Evolutionary conservation across 2,113 vertebrate species (phyloP), one percentile per base, ranked within the genome.

Genomic region (Myotis davidii): DNA sequence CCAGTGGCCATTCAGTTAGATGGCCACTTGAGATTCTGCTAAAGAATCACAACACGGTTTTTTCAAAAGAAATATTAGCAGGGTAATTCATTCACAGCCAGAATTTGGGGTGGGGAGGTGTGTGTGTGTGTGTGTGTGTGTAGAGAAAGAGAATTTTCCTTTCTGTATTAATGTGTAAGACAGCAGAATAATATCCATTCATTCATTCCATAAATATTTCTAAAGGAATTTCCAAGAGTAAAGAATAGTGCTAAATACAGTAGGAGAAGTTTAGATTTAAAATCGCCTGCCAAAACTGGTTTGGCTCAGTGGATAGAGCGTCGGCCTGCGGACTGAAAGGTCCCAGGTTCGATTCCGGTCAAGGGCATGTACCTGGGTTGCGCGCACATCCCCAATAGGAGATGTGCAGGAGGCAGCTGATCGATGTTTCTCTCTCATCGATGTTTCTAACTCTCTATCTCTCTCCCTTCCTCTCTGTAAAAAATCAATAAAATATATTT

Each of bases 21-120:
- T 5, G 9, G 52, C 23, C n/a, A 73, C 32, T 91, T 85, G 29
- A 69, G 50, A 90, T 90, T 94, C 37, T 85, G 32, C 64, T 93
- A 23, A 76, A 94, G 83, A 90, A 76, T 17, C 7, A 52, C 32
- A 91, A 16, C 32, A 90, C 32, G 20, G 13, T 54, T 91, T 92
- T 92, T 83, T 25, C 0, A 70, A 50, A 83, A 18, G 14, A 69
- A 34, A 7, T 16, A 5, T 61, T 21, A 20, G 48, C 17, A 77
- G 45, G 9, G 6, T 85, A 74, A 56, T 87, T 93, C 56, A 96
- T 88, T 94, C 39, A 76, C 18, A 79, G 5, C 23, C 84, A 81
- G 42, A 59, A 76, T 29, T n/a, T 76, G 25, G 74, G 59, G 10
- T 61, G 25, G 23, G 23, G 7, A 65, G 23, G 34, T 34, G 17